Base-by-base conservation (phyloP, 2,113 vertebrate genomes). In the Neodontobutis hainanensis region DNA sequence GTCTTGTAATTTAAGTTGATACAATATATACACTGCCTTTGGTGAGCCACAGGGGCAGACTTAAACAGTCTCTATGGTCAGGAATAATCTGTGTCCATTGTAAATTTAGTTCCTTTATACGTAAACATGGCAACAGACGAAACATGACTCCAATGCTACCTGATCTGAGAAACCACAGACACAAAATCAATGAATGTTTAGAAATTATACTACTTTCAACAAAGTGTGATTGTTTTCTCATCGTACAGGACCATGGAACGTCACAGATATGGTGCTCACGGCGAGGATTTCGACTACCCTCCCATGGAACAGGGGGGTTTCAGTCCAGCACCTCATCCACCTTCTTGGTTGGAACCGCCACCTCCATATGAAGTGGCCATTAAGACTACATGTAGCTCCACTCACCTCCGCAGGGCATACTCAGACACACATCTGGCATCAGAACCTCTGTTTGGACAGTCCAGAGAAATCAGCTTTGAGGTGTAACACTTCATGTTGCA, bases 291-390 rank as follows among this genome's bases (percentile, higher is more conserved):
- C 2, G 92, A 93, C 77, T 92, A 92, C 48, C 93, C 93, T 10
- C 93, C 92, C 10, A 89, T 92, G 91, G 92, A 93, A 32, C 73
- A 77, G 0, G 70, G 87, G 1, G 89, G 89, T 45, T 92, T 90
- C 64, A 93, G 91, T 55, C 91, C 92, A 0, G 36, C 88, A 1
- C 82, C 83, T n/a, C 87, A 78, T 32, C 91, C 90, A 15, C 86
- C 90, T 4, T 80, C 80, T 0, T 93, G 92, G 92, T 69, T 90
- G 80, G 93, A 91, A n/a, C 92, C 92, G 3, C 93, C 93, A 3
- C 93, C 93, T 32, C 92, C 93, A 0, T 94, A 94, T 4, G 93
- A 94, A 70, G 92, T 93, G 2, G 93, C 92, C 78, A 94, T 94
- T 81, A 93, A 92, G 81, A 92, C 90, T 61, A 94, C 93, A 0